These are phyloP conservation scores for Amiota minor DNA, from an alignment of 2,888 invertebrate genomes.

Conservation along the genomic window DNA sequence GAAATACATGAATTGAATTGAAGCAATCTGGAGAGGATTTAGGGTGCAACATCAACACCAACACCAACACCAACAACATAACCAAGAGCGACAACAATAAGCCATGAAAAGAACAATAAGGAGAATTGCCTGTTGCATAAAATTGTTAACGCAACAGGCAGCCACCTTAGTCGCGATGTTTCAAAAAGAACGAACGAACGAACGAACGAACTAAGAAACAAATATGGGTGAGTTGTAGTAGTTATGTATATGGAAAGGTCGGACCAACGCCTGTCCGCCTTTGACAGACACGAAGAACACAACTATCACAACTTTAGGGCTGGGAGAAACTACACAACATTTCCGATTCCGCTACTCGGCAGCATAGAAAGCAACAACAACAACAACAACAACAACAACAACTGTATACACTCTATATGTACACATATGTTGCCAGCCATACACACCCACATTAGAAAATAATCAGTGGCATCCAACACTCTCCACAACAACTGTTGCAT, in stretches of 20 bases:
- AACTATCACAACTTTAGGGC: not conserved
- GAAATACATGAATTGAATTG: too few species aligned
- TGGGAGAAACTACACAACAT: slow-evolving; percentile 34
- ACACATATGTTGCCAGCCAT: not conserved
- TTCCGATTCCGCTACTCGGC: slow-evolving; percentile 43
- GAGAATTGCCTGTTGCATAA: slow-evolving; percentile 22
- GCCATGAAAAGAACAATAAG: slow-evolving; percentile 35
- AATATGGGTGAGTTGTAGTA: not conserved
- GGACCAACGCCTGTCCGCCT: not conserved
- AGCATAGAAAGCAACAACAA: not conserved
- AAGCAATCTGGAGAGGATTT: too few species aligned
- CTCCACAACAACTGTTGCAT: slow-evolving; percentile 42
- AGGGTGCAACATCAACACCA: not conserved
- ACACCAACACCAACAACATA: not conserved
- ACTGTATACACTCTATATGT: not conserved
- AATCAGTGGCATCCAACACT: slow-evolving; percentile 42
- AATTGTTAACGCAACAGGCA: slow-evolving; percentile 18
- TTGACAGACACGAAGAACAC: not conserved
- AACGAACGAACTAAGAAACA: not conserved
- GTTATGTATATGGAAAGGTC: not conserved
- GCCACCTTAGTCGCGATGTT: not conserved
- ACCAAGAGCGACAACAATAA: not conserved
- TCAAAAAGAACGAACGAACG: not conserved
- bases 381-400: not conserved
- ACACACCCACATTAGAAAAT: not conserved